These are phyloP conservation scores for Macrophya annulata DNA, from an alignment of 2,888 invertebrate species.

Conservation along the genomic window DNA sequence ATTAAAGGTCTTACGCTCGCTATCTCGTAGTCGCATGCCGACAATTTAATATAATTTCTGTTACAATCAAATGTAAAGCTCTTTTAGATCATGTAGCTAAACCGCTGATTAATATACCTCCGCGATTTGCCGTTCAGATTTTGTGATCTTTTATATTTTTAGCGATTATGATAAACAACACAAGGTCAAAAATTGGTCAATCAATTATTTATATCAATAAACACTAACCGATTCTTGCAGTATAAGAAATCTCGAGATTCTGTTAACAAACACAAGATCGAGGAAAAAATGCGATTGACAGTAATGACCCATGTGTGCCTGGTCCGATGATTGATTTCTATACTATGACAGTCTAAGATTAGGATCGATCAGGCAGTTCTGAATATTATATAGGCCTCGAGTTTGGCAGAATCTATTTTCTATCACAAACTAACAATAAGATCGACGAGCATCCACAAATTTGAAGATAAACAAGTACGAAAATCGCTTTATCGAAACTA, in stretches of 20 bases:
- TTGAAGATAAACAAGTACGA: not conserved
- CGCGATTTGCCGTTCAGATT: not conserved
- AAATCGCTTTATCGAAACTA: not conserved
- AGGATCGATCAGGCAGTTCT: not conserved
- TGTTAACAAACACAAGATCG: not conserved
- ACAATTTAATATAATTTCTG: not conserved
- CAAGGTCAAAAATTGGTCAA: not conserved
- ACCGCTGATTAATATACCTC: not conserved
- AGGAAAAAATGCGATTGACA: not conserved
- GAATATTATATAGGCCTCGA: not conserved
- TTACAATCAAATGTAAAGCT: slow-evolving; percentile 10
- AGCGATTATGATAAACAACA: not conserved
- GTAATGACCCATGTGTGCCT: not conserved
- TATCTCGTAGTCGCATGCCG: slow-evolving; percentile 4
- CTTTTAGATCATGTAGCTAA: not conserved
- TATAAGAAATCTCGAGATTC: not conserved
- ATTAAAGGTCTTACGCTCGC: not conserved
- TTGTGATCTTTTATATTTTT: not conserved
- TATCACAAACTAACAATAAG: not conserved
- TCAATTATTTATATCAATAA: not conserved
- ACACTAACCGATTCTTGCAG: not conserved
- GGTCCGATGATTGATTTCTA: slow-evolving; percentile 10
- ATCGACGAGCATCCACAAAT: not conserved
- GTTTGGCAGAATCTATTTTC: not conserved
- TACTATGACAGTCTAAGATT: not conserved